These are phyloP conservation scores for Rhizoglyphus robini DNA, from an alignment of 1,140 invertebrate species.

Conservation along the genomic window DNA sequence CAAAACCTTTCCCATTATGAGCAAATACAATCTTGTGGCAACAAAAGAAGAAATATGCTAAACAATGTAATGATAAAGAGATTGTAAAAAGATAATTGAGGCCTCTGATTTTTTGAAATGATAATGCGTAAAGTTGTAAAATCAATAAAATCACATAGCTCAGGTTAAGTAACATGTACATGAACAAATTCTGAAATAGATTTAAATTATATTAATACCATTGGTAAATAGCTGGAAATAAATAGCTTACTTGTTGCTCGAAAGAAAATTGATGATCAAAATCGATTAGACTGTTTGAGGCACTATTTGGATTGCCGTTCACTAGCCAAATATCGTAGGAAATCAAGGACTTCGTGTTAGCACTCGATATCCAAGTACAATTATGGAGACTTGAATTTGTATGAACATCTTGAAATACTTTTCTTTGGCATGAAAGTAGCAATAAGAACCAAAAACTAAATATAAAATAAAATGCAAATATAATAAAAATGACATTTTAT, in stretches of 20 bases:
- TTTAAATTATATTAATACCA: neutral
- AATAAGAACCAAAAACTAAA: constrained; percentile 88
- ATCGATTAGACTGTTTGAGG: constrained; percentile 49
- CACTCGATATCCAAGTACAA: neutral
- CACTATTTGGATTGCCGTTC: constrained; percentile 77
- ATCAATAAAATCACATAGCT: constrained; percentile 73
- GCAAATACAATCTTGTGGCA: constrained; percentile 79
- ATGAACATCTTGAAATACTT: constrained; percentile 44
- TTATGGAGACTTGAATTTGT: neutral
- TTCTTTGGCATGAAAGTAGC: constrained; percentile 74
- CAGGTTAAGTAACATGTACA: constrained; percentile 75
- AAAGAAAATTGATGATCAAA: constrained; percentile 92
- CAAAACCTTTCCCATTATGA: constrained; percentile 68
- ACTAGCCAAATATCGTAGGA: constrained; percentile 90
- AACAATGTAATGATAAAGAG: constrained; percentile 66
- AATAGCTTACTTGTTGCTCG: constrained; percentile 55
- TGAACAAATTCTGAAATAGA: neutral
- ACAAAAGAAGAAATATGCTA: constrained; percentile 68
- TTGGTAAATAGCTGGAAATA: neutral
- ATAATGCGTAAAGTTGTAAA: constrained; percentile 74
- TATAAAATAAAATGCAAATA: constrained; percentile 4
- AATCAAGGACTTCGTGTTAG: constrained; percentile 35
- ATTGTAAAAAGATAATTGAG: constrained; percentile 80
- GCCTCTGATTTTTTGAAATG: constrained; percentile 68
- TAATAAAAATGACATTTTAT: neutral